A percentile compares a stretch with the other conserved stretches of the same genome.
These are phyloP conservation scores for Trichogramma dendrolimi DNA, from an alignment of 2,888 invertebrate species.

Conservation along the genomic window DNA sequence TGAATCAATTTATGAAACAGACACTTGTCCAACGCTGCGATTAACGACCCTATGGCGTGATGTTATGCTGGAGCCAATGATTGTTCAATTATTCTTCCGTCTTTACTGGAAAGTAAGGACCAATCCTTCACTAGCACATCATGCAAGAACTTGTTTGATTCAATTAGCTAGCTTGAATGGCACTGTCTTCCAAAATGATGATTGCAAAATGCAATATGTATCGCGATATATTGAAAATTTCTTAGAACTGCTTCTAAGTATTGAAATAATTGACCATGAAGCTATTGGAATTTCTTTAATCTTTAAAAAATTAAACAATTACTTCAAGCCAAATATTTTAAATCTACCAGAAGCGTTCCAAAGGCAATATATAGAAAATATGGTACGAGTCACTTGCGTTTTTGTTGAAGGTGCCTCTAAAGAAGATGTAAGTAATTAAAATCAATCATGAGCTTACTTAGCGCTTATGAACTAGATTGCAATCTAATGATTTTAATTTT, in stretches of 20 bases:
- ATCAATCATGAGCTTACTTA: too few relatives aligned
- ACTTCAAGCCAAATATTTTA: conserved; percentile 55
- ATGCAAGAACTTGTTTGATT: conserved; percentile 75
- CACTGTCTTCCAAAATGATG: conserved; percentile 54
- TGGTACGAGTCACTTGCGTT: conserved; percentile 61
- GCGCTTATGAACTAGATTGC: too few relatives aligned
- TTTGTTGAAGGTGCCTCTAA: conserved; percentile 64
- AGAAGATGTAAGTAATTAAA: conserved; percentile 59
- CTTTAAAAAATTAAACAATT: conserved; percentile 60
- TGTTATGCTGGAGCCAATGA: conserved; percentile 68
- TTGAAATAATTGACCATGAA: conserved; percentile 63
- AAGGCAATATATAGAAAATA: conserved; percentile 59
- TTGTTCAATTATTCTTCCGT: conserved; percentile 76
- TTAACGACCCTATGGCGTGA: conserved; percentile 70
- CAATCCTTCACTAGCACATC: conserved; percentile 70
- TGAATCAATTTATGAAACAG: conserved; percentile 65
- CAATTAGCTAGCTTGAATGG: conserved; percentile 73
- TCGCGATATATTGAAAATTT: conserved; percentile 60
- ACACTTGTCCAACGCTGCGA: conserved; percentile 59
- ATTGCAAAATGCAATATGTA: conserved; percentile 58
- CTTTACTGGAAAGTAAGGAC: conserved; percentile 77
- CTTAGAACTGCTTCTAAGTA: conserved; percentile 59
- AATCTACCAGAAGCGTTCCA: conserved; percentile 54
- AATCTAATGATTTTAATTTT: background rate
- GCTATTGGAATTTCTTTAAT: conserved; percentile 66